Conservation (phyloP, 53 echinoderm and acorn worm genomes). For the Hippasteria phrygiana region DNA sequence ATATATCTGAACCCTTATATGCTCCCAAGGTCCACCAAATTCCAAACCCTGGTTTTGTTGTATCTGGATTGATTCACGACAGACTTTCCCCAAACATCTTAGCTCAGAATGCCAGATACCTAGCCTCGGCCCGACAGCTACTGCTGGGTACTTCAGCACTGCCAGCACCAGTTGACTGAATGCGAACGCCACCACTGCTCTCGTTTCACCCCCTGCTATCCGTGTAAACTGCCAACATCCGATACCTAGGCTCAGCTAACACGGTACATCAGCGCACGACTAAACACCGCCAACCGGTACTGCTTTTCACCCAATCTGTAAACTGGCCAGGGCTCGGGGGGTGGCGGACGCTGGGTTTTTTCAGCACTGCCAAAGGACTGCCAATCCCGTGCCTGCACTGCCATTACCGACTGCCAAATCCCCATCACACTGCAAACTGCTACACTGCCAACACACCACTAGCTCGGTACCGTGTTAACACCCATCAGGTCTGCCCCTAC, state of each 20-base stretch:
- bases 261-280: background rate
- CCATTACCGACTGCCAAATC: no score
- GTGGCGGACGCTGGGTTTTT: no score
- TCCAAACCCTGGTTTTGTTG: no score
- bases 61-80: no score
- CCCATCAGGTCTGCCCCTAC: conserved; percentile 48
- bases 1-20: no score
- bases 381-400: no score
- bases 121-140: background rate
- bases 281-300: background rate
- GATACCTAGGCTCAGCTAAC: background rate
- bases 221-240: background rate
- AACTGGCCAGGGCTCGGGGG: no score
- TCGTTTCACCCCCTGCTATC: background rate
- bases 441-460: conserved; percentile 22
- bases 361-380: no score
- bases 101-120: background rate
- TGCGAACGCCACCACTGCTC: background rate
- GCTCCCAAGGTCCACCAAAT: no score
- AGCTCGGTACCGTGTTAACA: conserved; percentile 36
- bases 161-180: background rate
- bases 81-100: no score
- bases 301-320: no score
- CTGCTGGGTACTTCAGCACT: background rate
- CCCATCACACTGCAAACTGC: no score